phyloP scores from a whole-genome alignment of 2,113 vertebrate species.

The Turdus rufiventris region DNA sequence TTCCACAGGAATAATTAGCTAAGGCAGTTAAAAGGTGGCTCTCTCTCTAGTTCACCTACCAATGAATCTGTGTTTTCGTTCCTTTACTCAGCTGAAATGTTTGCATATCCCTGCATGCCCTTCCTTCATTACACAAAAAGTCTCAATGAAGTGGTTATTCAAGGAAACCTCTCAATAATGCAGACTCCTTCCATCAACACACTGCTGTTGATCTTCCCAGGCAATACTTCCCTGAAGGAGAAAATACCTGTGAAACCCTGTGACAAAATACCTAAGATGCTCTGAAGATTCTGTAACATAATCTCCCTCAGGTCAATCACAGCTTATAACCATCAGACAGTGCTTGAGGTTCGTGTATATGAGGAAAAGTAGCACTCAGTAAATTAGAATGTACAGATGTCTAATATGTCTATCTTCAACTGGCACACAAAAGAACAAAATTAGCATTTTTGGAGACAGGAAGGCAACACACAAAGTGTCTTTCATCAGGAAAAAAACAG shows the following conservation, averaged over 20 bases:
- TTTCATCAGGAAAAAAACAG: not conserved
- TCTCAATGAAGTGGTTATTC: not conserved
- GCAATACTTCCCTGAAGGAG: not conserved
- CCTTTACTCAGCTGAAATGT: not conserved
- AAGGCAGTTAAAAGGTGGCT: not conserved
- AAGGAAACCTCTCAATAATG: too few relatives aligned
- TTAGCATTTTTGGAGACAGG: not conserved
- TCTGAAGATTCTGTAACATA: not conserved
- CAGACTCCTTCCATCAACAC: not conserved
- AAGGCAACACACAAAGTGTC: not conserved
- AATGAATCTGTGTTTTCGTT: not conserved
- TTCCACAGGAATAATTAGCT: not conserved
- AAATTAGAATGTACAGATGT: not conserved
- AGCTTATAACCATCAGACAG: not conserved
- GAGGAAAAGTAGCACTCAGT: not conserved
- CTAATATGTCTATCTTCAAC: not conserved
- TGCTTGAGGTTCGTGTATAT: not conserved
- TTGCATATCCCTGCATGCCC: not conserved
- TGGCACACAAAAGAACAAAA: not conserved
- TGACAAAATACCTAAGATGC: not conserved
- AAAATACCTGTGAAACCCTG: not conserved
- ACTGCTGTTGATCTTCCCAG: not conserved
- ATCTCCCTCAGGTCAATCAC: not conserved
- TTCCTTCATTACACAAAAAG: not conserved
- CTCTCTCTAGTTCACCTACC: not conserved